A percentile compares a stretch with the other conserved stretches of the same genome.
Conservation (phyloP, 2,888 invertebrate species). For the Serrognathus titanus region DNA sequence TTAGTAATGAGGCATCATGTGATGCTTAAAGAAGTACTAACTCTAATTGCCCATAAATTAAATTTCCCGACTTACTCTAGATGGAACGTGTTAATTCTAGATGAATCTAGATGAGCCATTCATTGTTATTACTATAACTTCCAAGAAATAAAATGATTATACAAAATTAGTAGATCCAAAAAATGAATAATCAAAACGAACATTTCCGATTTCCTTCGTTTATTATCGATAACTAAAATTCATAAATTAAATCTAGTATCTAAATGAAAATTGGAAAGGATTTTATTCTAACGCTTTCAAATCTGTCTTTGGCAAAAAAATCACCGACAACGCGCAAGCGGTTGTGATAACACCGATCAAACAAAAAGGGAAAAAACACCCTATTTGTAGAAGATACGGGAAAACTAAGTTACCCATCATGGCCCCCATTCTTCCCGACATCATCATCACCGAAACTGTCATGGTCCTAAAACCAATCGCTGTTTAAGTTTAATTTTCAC, state of each 20-base stretch:
- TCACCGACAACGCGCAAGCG: slow-evolving; percentile 9
- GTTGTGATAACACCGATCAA: slow-evolving; percentile 53
- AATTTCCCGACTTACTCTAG: too few relatives aligned
- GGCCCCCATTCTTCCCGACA: slow-evolving; percentile 68
- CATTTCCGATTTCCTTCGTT: too few relatives aligned
- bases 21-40: too few relatives aligned
- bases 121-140: too few relatives aligned
- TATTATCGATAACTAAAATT: too few relatives aligned
- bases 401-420: slow-evolving; percentile 68
- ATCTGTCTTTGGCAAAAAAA: slow-evolving; percentile 21
- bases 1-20: too few relatives aligned
- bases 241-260: background rate
- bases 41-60: too few relatives aligned
- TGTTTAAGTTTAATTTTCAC: background rate
- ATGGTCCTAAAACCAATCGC: slow-evolving; percentile 51
- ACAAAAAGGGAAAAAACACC: slow-evolving; percentile 70
- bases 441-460: slow-evolving; percentile 67
- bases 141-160: too few relatives aligned
- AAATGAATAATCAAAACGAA: too few relatives aligned
- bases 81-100: too few relatives aligned
- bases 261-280: background rate
- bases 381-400: slow-evolving; percentile 63
- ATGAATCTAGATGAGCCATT: too few relatives aligned
- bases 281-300: slow-evolving; percentile 20
- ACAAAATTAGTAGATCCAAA: too few relatives aligned